A percentile compares a stretch with the other conserved stretches of the same genome.
Conservation (phyloP, 2,797 vertebrate species). For the Enteromius treurensis region DNA sequence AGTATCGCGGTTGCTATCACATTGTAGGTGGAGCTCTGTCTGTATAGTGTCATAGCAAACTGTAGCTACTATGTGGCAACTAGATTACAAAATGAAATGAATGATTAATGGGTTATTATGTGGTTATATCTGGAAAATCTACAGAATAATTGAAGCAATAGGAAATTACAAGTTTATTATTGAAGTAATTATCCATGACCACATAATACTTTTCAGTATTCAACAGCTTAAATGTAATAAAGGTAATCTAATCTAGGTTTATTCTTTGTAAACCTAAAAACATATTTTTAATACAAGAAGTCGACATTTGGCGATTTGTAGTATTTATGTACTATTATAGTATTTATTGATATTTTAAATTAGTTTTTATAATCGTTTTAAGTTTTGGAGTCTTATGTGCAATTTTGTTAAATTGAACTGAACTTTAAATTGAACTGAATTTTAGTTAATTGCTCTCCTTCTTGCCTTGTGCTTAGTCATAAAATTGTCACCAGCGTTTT, state of each 20-base stretch:
- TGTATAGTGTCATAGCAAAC: background rate
- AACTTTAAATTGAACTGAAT: background rate
- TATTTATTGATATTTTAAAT: background rate
- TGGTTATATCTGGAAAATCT: background rate
- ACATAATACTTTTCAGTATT: background rate
- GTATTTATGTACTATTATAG: background rate
- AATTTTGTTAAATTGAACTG: background rate
- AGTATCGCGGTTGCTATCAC: background rate
- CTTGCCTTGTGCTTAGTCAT: background rate
- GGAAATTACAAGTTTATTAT: background rate
- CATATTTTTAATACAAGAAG: background rate
- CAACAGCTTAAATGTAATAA: background rate
- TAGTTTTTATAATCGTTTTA: background rate
- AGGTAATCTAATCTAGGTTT: too few relatives aligned
- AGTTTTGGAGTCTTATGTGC: background rate
- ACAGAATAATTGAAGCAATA: background rate
- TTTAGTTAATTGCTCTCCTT: background rate
- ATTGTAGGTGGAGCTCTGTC: constrained; percentile 16
- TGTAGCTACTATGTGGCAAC: background rate
- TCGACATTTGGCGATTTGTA: background rate
- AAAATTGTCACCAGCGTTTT: background rate
- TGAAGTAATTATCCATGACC: background rate
- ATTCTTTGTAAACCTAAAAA: background rate
- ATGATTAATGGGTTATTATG: background rate
- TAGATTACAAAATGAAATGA: background rate